Conservation (phyloP, 2,797 vertebrate species). For the Loris lydekkerianus region DNA sequence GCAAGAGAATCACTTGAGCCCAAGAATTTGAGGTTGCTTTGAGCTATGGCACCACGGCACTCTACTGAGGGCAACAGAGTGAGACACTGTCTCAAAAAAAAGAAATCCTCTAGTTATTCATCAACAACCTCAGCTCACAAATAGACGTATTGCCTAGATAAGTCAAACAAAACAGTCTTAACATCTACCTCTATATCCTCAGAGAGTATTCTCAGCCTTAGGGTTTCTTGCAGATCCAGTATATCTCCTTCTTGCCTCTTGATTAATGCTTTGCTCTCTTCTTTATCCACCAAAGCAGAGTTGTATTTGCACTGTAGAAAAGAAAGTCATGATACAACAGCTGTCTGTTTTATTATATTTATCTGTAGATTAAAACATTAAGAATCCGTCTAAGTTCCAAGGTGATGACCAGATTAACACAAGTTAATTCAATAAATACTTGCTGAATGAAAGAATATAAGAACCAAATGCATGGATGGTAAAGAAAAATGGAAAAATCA, state of each 20-base stretch:
- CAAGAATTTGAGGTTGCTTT: too few relatives aligned
- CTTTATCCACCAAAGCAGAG: slow-evolving; percentile 90
- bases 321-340: not conserved
- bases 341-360: not conserved
- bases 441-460: not conserved
- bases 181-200: slow-evolving; percentile 93
- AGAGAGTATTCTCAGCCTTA: slow-evolving; percentile 91
- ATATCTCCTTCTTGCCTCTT: slow-evolving; percentile 90
- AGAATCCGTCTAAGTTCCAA: not conserved
- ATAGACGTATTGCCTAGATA: not conserved
- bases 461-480: not conserved
- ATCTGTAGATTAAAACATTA: slow-evolving; percentile 24
- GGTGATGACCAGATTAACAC: not conserved
- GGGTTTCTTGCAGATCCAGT: slow-evolving; percentile 91
- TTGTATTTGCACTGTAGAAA: slow-evolving; percentile 91
- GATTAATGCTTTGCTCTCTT: slow-evolving; percentile 88
- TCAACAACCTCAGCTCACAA: not conserved
- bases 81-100: too few relatives aligned
- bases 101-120: not conserved
- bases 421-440: not conserved
- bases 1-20: too few relatives aligned
- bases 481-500: not conserved
- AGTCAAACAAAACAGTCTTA: not conserved
- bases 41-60: too few relatives aligned
- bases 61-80: too few relatives aligned